A percentile compares a stretch with the other conserved stretches of the same genome.
These are phyloP conservation scores for Pinctada fucata DNA, from an alignment of 2,888 invertebrate species.

Conservation along the genomic window DNA sequence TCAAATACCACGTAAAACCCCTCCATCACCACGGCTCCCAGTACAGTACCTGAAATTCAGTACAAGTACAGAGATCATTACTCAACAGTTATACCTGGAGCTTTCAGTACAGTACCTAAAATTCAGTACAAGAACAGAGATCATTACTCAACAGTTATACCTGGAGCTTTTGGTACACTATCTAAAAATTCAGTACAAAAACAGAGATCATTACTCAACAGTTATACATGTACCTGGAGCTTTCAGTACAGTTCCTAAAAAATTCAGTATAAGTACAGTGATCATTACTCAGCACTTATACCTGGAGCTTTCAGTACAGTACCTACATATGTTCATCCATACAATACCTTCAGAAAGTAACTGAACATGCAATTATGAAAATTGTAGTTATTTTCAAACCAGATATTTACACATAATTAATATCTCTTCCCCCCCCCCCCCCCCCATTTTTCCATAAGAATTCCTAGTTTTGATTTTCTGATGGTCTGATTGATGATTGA, in stretches of 20 bases:
- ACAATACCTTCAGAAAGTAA: too few relatives aligned
- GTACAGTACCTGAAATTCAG: slow-evolving; percentile 68
- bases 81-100: neutral
- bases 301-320: slow-evolving; percentile 73
- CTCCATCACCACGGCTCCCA: slow-evolving; percentile 77
- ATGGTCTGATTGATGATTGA: too few relatives aligned
- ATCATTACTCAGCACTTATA: too few relatives aligned
- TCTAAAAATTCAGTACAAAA: neutral
- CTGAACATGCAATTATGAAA: too few relatives aligned
- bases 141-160: too few relatives aligned
- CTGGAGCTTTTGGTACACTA: neutral
- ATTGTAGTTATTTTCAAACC: too few relatives aligned
- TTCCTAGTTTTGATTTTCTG: too few relatives aligned
- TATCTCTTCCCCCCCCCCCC: too few relatives aligned
- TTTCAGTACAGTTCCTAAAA: neutral
- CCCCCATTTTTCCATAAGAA: too few relatives aligned
- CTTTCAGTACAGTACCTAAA: neutral
- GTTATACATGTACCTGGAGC: neutral
- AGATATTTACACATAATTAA: too few relatives aligned
- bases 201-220: neutral
- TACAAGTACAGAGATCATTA: neutral
- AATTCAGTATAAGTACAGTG: neutral
- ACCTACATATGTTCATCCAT: slow-evolving; percentile 54
- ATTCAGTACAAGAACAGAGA: neutral
- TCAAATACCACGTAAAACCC: slow-evolving; percentile 77